These are phyloP conservation scores for Xestobium rufovillosum DNA, from an alignment of 2,888 invertebrate genomes.

Conservation along the genomic window DNA sequence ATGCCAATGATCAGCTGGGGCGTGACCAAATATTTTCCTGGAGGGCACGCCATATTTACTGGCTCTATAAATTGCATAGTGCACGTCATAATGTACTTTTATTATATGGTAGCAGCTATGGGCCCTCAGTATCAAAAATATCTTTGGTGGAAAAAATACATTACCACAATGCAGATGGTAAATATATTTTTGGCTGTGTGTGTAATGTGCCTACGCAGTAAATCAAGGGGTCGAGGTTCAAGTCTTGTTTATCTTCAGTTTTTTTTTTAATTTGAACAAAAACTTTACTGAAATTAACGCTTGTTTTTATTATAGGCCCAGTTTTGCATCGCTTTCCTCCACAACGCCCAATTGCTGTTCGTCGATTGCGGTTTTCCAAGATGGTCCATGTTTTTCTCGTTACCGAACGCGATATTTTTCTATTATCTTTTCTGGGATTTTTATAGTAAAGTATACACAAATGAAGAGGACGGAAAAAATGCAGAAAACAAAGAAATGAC, in stretches of 20 bases:
- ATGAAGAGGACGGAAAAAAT: neutral
- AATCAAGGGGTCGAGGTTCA: no score
- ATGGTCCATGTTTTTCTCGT: constrained; percentile 73
- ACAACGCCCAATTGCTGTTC: constrained; percentile 77
- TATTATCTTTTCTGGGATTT: constrained; percentile 88
- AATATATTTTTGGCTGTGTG: no score
- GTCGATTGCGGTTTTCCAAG: constrained; percentile 85
- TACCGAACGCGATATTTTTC: constrained; percentile 88
- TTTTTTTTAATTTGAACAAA: no score
- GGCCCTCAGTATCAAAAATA: constrained; percentile 68
- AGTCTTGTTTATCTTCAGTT: no score
- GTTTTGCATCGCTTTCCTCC: constrained; percentile 81
- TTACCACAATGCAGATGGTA: constrained; percentile 74
- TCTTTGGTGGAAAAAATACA: constrained; percentile 79
- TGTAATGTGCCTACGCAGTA: no score
- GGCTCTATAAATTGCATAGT: constrained; percentile 68
- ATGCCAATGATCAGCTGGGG: constrained; percentile 95
- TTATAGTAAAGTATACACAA: constrained; percentile 68
- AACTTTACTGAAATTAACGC: no score
- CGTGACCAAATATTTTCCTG: constrained; percentile 72
- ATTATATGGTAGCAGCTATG: constrained; percentile 68
- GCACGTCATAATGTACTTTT: constrained; percentile 76
- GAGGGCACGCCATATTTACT: constrained; percentile 63
- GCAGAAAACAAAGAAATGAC: no score
- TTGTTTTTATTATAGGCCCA: constrained; percentile 60